Conservation (phyloP, 2,888 invertebrate genomes). For the Xestia c-nigrum region DNA sequence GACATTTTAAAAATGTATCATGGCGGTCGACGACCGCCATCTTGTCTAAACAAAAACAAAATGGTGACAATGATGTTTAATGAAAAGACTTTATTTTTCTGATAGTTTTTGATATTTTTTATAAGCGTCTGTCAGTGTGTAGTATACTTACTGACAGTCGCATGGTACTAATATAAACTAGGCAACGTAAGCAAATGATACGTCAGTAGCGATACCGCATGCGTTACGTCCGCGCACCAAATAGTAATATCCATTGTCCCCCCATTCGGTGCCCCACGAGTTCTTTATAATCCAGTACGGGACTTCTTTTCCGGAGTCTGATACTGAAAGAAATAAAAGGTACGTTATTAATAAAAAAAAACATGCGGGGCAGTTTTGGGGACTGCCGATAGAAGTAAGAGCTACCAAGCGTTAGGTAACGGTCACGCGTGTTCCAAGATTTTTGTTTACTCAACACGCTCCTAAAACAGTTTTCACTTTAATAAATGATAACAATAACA, state of each 20-base stretch:
- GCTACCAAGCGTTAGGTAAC: too few species aligned
- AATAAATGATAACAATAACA: too few species aligned
- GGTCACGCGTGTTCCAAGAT: too few species aligned
- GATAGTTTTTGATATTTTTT: too few species aligned
- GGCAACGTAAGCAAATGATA: conserved; percentile 58
- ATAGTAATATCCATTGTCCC: conserved; percentile 79
- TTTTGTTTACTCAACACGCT: too few species aligned
- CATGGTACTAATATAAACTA: background rate
- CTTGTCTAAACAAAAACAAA: conserved; percentile 14
- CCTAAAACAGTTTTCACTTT: too few species aligned
- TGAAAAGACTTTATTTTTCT: background rate
- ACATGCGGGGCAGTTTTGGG: too few species aligned
- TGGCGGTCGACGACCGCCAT: background rate
- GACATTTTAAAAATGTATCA: background rate
- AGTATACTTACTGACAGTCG: background rate
- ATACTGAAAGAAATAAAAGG: conserved; percentile 56
- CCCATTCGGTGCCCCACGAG: conserved; percentile 78
- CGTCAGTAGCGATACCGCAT: conserved; percentile 78
- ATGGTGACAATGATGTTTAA: background rate
- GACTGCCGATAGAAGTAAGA: too few species aligned
- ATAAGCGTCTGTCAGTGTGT: too few species aligned
- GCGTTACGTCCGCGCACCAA: conserved; percentile 80
- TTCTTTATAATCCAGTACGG: conserved; percentile 84
- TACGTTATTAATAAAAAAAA: too few species aligned
- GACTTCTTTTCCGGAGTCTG: conserved; percentile 36